Conservation (phyloP, 2,888 invertebrate species). For the Chymomyza procnemis region DNA sequence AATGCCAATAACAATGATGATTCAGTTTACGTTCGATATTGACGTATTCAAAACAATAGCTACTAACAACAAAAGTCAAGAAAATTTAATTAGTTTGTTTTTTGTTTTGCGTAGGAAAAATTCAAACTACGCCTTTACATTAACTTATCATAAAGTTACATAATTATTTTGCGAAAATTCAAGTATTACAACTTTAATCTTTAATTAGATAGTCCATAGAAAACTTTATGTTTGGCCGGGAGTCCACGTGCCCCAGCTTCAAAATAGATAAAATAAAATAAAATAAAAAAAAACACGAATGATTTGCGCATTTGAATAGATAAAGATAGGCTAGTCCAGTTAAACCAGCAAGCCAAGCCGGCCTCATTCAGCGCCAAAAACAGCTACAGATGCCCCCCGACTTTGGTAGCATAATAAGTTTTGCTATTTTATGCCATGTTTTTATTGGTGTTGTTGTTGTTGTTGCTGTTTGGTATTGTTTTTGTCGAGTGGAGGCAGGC, state of each 20-base stretch:
- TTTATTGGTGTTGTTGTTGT: constrained; percentile 16
- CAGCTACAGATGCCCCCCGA: neutral
- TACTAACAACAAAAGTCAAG: neutral
- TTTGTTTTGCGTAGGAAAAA: neutral
- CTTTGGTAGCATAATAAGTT: constrained; percentile 52
- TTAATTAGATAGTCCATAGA: neutral
- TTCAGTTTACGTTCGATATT: neutral
- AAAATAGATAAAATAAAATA: too few relatives aligned
- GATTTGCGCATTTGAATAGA: constrained; percentile 38
- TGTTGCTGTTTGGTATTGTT: constrained; percentile 29
- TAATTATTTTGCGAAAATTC: neutral
- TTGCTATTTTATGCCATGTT: constrained; percentile 19
- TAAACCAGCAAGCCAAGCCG: neutral
- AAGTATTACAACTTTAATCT: neutral
- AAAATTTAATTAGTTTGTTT: neutral
- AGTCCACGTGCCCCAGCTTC: neutral
- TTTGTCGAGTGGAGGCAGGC: too few relatives aligned
- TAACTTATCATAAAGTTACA: constrained; percentile 29
- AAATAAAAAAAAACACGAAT: constrained; percentile 33
- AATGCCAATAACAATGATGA: neutral
- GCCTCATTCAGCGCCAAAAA: neutral
- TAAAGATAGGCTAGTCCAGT: neutral
- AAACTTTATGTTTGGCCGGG: neutral
- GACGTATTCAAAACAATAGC: neutral
- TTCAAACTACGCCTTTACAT: neutral